Base-by-base conservation (phyloP, 2,113 vertebrate species). In the chimpanzee (Pan troglodytes) region DNA sequence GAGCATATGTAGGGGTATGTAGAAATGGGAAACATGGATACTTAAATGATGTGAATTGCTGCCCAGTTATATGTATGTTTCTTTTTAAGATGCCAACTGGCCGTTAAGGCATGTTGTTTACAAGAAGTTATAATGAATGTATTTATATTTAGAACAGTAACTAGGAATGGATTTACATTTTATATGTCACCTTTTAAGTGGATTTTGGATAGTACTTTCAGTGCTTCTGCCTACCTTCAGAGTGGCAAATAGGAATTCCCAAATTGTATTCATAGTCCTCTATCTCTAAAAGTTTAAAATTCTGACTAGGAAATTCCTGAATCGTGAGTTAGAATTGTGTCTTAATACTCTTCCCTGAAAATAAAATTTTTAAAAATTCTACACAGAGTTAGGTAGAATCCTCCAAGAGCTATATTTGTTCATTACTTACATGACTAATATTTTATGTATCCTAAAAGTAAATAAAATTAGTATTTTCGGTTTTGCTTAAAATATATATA, bases 361-460 rank as follows among this genome's bases (percentile, higher is more conserved):
- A 89, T 64, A 38, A 91, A 96, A 73, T 92, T 84, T 64, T 64
- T 14, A 94, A 97, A 89, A 57, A 89, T 90, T 88, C 14, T 90
- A 35, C 16, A 43, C 11, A 73, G 27, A 73, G 22, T 23, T 92
- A 73, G 38, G 38, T 88, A 78, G 76, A 94, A 35, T 88, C 17
- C 61, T 76, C 38, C 2, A 87, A 61, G 48, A 95, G 30, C 32
- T 82, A 4, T 93, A 38, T 76, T 78, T 78, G 67, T 93, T 78
- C 48, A 45, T 96, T 38, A 73, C 30, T 67, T 72, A 48, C 6
- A 22, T 87, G 43, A 93, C 35, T 94, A 52, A 59, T 95, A 85
- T 82, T 93, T 85, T 72, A 40, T 83, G 12, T 2, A 87, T 80
- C 38, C 14, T 95, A 78, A 75, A 81, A 88, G 67, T 90, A 97